Evolutionary conservation across 2,113 vertebrate species (phyloP).

Genomic region (Ciconia stormi): DNA sequence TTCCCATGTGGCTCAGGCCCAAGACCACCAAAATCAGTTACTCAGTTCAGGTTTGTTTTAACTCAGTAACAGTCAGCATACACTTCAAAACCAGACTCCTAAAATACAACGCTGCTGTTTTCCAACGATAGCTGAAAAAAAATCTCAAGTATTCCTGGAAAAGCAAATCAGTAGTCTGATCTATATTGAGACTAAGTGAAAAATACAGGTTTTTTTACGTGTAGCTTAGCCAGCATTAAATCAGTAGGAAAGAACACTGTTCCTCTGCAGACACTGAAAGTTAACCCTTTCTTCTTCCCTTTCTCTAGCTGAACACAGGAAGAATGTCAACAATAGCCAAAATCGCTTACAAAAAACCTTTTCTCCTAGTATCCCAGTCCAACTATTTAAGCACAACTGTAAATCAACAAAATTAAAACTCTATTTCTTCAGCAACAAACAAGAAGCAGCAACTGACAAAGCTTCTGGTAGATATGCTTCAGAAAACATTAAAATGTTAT

Average conservation of each 20-base stretch:
- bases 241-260: background rate
- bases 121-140: background rate
- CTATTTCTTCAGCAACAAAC: background rate
- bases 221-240: background rate
- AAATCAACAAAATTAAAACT: background rate
- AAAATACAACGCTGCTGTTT: constrained; percentile 26
- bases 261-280: background rate
- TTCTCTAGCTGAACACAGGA: background rate
- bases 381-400: background rate
- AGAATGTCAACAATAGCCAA: background rate
- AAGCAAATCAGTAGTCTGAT: constrained; percentile 11
- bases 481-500: background rate
- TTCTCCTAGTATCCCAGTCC: background rate
- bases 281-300: background rate
- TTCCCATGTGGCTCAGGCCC: background rate
- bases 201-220: background rate
- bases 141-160: background rate
- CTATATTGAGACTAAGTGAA: constrained; percentile 32
- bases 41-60: background rate
- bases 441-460: background rate
- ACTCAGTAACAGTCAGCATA: background rate
- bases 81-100: background rate
- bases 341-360: background rate
- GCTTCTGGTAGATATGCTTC: background rate
- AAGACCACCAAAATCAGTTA: background rate